These are phyloP conservation scores for Hedychridium roseum DNA, from an alignment of 2,888 invertebrate species.

Conservation along the genomic window DNA sequence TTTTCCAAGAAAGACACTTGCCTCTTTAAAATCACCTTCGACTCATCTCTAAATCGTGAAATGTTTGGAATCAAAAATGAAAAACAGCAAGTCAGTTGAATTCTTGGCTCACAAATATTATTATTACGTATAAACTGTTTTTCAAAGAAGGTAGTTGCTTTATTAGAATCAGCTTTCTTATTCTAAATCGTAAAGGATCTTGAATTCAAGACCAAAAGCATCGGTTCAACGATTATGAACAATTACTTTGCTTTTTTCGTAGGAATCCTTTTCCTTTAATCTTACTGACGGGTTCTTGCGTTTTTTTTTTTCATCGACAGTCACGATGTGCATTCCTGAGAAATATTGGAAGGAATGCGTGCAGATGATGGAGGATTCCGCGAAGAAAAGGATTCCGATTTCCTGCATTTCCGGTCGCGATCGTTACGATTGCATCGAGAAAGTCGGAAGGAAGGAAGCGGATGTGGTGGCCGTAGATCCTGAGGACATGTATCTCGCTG, in stretches of 20 bases:
- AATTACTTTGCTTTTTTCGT: no score
- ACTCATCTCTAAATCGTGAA: neutral
- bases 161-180: no score
- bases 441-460: conserved; percentile 79
- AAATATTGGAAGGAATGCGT: conserved; percentile 71
- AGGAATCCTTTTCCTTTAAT: no score
- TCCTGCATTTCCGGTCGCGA: conserved; percentile 77
- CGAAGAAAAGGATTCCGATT: conserved; percentile 69
- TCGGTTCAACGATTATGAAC: neutral
- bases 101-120: neutral
- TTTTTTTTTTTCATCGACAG: conserved; percentile 59
- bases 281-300: no score
- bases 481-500: conserved; percentile 87
- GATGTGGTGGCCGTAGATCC: conserved; percentile 86
- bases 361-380: conserved; percentile 72
- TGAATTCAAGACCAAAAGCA: no score
- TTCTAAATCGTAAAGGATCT: no score
- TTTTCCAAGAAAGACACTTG: no score
- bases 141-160: no score
- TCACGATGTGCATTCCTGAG: conserved; percentile 79
- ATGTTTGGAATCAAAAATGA: neutral
- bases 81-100: neutral
- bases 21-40: no score
- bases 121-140: no score
- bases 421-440: conserved; percentile 79